phyloP scores from a whole-genome alignment of 2,797 vertebrate species.

The Holocentrus rufus region DNA sequence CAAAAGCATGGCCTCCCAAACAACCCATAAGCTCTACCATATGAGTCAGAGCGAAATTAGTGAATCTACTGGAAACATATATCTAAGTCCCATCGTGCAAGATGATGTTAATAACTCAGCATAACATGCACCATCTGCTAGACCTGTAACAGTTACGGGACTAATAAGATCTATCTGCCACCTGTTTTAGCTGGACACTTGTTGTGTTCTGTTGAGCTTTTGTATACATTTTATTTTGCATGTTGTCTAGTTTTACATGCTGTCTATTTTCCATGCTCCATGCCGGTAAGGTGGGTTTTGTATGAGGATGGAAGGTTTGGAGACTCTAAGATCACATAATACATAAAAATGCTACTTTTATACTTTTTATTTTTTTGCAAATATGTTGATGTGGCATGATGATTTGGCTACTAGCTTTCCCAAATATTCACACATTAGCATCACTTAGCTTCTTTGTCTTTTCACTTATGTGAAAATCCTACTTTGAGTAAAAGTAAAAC shows the following conservation, averaged over 20 bases:
- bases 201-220: not conserved
- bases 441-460: not conserved
- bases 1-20: slow-evolving; percentile 73
- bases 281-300: not conserved
- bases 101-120: slow-evolving; percentile 41
- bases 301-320: not conserved
- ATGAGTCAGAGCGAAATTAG: slow-evolving; percentile 68
- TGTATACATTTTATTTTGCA: not conserved
- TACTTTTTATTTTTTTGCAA: not conserved
- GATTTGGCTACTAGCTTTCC: not conserved
- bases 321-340: not conserved
- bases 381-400: not conserved
- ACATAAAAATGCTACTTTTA: not conserved
- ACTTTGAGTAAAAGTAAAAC: not conserved
- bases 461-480: not conserved
- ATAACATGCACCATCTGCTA: slow-evolving; percentile 33
- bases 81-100: slow-evolving; percentile 50
- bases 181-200: not conserved
- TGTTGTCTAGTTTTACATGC: not conserved
- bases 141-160: slow-evolving; percentile 25
- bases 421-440: not conserved
- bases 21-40: slow-evolving; percentile 64
- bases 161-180: not conserved
- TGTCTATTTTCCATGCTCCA: no score
- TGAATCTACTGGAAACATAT: slow-evolving; percentile 56